A percentile compares a stretch with the other conserved stretches of the same genome.
Evolutionary conservation across 2,113 vertebrate genomes (phyloP).

Genomic region (Nycticebus coucang): DNA sequence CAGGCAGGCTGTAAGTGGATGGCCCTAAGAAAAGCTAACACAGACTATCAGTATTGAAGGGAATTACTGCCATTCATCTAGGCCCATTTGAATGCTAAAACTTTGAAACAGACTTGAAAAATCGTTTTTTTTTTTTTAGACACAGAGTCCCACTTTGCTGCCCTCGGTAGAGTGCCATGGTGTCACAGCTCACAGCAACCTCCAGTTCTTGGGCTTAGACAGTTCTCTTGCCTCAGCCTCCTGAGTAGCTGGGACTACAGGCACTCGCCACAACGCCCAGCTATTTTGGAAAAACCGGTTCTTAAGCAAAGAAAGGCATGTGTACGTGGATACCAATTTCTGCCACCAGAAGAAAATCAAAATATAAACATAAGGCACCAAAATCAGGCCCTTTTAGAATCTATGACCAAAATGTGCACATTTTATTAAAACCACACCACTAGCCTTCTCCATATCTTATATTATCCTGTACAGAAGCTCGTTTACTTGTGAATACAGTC

Average conservation of each 20-base stretch:
- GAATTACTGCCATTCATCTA: not conserved
- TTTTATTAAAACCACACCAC: not conserved
- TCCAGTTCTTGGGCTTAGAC: too few species aligned
- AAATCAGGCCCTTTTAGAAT: not conserved
- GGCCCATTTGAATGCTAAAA: fast-evolving
- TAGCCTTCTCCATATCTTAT: fast-evolving
- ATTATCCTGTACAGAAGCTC: not conserved
- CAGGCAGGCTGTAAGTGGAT: not conserved
- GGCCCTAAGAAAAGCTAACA: not conserved
- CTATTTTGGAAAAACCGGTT: not conserved
- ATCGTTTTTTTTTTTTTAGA: too few species aligned
- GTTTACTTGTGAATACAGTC: not conserved
- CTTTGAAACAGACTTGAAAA: not conserved
- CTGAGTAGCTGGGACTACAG: too few species aligned
- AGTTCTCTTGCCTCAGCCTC: too few species aligned
- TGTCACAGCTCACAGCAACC: too few species aligned
- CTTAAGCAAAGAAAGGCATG: not conserved
- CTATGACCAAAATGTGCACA: not conserved
- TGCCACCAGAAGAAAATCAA: not conserved
- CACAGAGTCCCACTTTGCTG: too few species aligned
- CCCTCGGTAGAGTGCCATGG: too few species aligned
- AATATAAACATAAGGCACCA: not conserved
- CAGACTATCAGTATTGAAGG: fast-evolving
- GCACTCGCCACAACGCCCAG: too few species aligned
- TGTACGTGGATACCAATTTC: not conserved